Evolutionary conservation across 2,888 invertebrate genomes (phyloP), one percentile per base, ranked within the genome.

Genomic region (Pilophorus perplexus): DNA sequence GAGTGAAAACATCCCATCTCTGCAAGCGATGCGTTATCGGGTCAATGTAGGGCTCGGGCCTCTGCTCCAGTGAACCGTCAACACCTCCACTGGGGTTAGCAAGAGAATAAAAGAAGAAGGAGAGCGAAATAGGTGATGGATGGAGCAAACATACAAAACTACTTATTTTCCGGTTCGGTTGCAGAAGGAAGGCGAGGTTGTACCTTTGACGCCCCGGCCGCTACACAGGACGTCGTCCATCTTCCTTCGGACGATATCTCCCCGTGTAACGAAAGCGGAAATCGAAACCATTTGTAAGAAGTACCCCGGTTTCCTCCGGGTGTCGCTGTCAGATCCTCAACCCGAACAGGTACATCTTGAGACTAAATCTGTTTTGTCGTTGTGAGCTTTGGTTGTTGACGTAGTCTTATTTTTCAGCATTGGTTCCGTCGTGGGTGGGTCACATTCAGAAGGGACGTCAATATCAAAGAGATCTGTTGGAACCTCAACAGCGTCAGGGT

Each of bases 401-500:
- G 20, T 18, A 12, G 48, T 20, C 12, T 2, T n/a, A n/a, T n/a
- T n/a, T 52, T 28, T 27, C 33, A 64, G 20, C 85, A 94, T 44
- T 99, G 97, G 90, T 90, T 93, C 78, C 86, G 99, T 12, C 85
- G 98, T 54, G 99, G 97, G 40, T 99, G 98, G 98, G 95, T 97
- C 33, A 98, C 98, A 0, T 98, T 97, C 79, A 89, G 92, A 71
- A 83, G 96, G 18, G 90, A 93, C 75, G 96, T 98, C 48, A 97
- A 98, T 78, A 98, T 99, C 72, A 98, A 98, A 77, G 98, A 99
- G 76, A 98, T 99, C 72, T 99, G 98, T 79, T 99, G 97, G 97
- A 94, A 93, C 76, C 83, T 99, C 42, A 98, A 97, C 77, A 96
- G 93, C 73, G 92, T 95, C 69, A 83, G 97, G 74, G 85, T 90